These are phyloP conservation scores for Brachylomia viminalis DNA, from an alignment of 2,888 invertebrate species.

Conservation along the genomic window DNA sequence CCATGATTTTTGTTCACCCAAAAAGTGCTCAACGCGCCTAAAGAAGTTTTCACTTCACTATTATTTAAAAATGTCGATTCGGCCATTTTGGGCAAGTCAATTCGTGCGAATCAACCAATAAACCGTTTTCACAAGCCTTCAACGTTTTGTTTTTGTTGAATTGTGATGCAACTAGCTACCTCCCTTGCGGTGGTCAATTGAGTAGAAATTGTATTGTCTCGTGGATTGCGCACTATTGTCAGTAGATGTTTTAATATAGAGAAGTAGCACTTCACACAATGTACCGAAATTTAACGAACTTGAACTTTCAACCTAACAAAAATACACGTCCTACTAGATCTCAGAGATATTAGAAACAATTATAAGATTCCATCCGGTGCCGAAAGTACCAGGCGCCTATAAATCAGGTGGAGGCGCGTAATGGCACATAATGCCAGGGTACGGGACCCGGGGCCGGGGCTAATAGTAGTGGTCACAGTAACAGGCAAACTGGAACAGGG, in stretches of 20 bases:
- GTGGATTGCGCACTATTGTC: too few relatives aligned
- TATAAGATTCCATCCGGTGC: constrained; percentile 65
- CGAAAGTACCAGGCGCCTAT: constrained; percentile 69
- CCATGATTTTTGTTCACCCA: too few relatives aligned
- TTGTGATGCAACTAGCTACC: too few relatives aligned
- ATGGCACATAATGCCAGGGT: constrained; percentile 79
- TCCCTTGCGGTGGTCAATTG: too few relatives aligned
- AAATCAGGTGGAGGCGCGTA: constrained; percentile 77
- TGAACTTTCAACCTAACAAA: constrained; percentile 19
- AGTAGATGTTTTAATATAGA: too few relatives aligned
- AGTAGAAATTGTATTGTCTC: too few relatives aligned
- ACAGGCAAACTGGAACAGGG: constrained; percentile 68
- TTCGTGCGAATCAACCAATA: background rate
- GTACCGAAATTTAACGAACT: background rate
- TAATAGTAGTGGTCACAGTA: constrained; percentile 50
- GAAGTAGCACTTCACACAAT: too few relatives aligned
- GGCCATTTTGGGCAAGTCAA: background rate
- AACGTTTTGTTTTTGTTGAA: too few relatives aligned
- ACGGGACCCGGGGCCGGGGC: constrained; percentile 65
- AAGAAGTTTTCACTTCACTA: too few relatives aligned
- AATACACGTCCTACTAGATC: constrained; percentile 31
- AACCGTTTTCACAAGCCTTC: too few relatives aligned
- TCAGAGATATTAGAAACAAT: constrained; percentile 55
- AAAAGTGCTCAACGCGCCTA: too few relatives aligned
- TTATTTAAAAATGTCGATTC: background rate